Base-by-base conservation (phyloP, 1,140 invertebrate genomes). In the Periplaneta americana region DNA sequence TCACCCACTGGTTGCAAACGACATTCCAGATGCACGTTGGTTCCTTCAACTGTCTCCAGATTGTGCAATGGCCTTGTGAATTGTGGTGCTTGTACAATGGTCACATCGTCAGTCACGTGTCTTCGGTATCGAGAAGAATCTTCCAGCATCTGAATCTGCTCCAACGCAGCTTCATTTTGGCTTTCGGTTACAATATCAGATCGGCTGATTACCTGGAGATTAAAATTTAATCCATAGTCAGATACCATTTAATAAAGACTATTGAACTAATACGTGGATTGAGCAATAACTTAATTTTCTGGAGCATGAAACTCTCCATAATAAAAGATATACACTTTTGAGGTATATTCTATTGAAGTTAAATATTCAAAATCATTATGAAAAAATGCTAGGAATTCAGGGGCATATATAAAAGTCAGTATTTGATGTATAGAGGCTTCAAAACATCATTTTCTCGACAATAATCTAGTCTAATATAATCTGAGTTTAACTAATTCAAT, bases 101-200 rank as follows among this genome's bases (percentile, higher is more conserved):
- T 94, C 4, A 95, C 93, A 81, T 96, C 95, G 87, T 96, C 95
- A 76, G 93, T 91, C 8, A 91, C 89, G 75, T 92, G 92, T 84
- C 92, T 92, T 78, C 90, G 92, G 85, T 95, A 92, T 77, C 94
- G 91, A 3, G 94, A 93, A n/a, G 93, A 89, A 85, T 97, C 95
- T 90, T 99, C 98, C 75, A 99, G 90, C 89, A 97, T 94, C 87
- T 98, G 95, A 83, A 99, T 98, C 88, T 98, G 96, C 85, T 98
- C 96, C 76, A 98, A 90, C 1, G 98, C 96, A 87, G 96, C 95
- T 87, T 99, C 98, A 86, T 99, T 95, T 90, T 99, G 96, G 33
- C 96, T 96, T 77, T 99, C 97, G 22, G 96, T 96, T 28, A 98
- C 92, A 82, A 99, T 93, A 84, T 95, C 94, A n/a, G 94, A 95